These are phyloP conservation scores for Trididemnum clinides DNA, from an alignment of 23 tunicate species.

Conservation along the genomic window DNA sequence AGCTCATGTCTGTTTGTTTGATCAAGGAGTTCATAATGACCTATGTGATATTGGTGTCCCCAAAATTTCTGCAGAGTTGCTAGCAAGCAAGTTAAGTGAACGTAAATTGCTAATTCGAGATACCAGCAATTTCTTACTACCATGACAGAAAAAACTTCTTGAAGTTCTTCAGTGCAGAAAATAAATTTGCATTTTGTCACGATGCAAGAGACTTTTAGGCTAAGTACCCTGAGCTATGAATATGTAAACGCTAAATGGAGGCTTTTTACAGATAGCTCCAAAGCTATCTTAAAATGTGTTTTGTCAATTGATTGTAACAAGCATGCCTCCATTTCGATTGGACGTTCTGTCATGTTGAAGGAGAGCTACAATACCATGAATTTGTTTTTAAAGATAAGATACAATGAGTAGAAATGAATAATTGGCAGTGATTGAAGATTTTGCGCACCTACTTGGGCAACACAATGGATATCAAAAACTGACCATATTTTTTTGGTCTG, in stretches of 20 bases:
- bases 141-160: background rate
- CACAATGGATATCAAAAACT: too few relatives aligned
- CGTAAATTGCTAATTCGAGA: background rate
- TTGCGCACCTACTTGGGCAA: background rate
- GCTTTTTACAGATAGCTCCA: too few relatives aligned
- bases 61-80: background rate
- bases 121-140: slow-evolving; percentile 9
- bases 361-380: background rate
- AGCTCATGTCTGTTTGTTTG: background rate
- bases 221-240: slow-evolving; percentile 9
- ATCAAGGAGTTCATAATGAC: slow-evolving; percentile 5
- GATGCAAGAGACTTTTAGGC: background rate
- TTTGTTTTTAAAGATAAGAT: background rate
- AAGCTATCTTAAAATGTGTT: slow-evolving; percentile 1
- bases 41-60: background rate
- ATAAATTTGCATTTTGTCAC: background rate
- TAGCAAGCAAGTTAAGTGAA: background rate
- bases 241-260: background rate
- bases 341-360: too few relatives aligned
- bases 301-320: background rate
- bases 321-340: background rate
- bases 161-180: background rate
- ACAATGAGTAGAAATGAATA: background rate
- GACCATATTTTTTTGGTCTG: slow-evolving; percentile 12
- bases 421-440: slow-evolving; percentile 9